Evolutionary conservation across 1,140 invertebrate species (phyloP).

Genomic region (Lucilia sericata): DNA sequence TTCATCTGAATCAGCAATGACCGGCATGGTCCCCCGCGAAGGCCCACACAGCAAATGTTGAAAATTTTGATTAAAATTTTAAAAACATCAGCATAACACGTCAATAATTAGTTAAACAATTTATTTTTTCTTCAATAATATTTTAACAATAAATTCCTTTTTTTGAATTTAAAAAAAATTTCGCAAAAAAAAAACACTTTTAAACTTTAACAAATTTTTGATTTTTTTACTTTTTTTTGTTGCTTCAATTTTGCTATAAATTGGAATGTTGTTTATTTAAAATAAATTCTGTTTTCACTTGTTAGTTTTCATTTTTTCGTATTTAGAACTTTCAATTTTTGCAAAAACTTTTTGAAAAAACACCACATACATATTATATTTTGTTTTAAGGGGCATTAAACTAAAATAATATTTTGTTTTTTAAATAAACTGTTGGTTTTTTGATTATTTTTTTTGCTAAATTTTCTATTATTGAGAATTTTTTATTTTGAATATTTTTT

Average conservation of each 20-base stretch:
- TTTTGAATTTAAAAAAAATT: neutral
- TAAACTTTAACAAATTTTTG: neutral
- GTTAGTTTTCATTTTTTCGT: neutral
- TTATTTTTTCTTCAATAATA: no score
- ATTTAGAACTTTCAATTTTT: neutral
- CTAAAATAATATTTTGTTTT: neutral
- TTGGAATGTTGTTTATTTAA: slow-evolving; percentile 38
- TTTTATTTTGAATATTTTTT: neutral
- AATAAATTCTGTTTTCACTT: slow-evolving; percentile 3
- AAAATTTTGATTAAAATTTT: slow-evolving; percentile 32
- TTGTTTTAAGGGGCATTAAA: neutral
- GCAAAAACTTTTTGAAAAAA: neutral
- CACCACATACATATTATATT: neutral
- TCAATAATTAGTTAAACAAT: neutral
- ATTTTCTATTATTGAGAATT: no score
- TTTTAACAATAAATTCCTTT: no score
- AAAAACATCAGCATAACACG: slow-evolving; percentile 22
- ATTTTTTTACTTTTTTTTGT: neutral
- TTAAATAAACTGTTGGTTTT: neutral
- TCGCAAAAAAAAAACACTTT: neutral
- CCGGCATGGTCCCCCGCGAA: slow-evolving; percentile 65
- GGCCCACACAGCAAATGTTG: slow-evolving; percentile 45
- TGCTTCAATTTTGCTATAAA: neutral
- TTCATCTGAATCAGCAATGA: slow-evolving; percentile 67
- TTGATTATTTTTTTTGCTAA: neutral